phyloP scores from a whole-genome alignment of 2,797 vertebrate genomes.

The Phaenicophaeus curvirostris region DNA sequence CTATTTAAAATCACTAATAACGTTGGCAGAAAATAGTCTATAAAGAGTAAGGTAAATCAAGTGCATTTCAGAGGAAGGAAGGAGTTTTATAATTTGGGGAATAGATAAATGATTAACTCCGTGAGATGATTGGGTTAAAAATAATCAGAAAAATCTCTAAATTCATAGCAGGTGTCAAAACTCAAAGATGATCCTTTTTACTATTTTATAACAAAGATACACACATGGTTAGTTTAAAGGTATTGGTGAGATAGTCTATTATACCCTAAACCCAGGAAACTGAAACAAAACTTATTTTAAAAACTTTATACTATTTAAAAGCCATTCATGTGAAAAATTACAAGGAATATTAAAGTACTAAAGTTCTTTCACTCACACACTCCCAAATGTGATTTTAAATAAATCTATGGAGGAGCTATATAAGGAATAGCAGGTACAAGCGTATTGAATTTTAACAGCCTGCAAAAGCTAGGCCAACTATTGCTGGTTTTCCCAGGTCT shows the following conservation, averaged over 20 bases:
- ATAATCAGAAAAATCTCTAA: neutral
- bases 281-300: slow-evolving; percentile 27
- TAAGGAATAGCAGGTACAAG: neutral
- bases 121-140: neutral
- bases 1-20: slow-evolving; percentile 10
- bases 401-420: neutral
- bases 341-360: neutral
- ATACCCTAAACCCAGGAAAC: neutral
- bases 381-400: neutral
- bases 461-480: neutral
- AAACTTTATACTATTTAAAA: slow-evolving; percentile 11
- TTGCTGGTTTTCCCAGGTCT: neutral
- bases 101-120: slow-evolving; percentile 7
- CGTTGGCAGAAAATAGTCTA: slow-evolving; percentile 29
- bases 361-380: neutral
- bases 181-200: neutral
- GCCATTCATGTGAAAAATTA: neutral
- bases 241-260: neutral
- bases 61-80: neutral
- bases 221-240: neutral
- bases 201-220: neutral
- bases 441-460: neutral
- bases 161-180: neutral
- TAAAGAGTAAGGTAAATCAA: neutral
- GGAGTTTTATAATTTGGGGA: neutral